A percentile compares a stretch with the other conserved stretches of the same genome.
These are phyloP conservation scores for Girardinichthys multiradiatus DNA, from an alignment of 2,113 vertebrate genomes.

Conservation along the genomic window DNA sequence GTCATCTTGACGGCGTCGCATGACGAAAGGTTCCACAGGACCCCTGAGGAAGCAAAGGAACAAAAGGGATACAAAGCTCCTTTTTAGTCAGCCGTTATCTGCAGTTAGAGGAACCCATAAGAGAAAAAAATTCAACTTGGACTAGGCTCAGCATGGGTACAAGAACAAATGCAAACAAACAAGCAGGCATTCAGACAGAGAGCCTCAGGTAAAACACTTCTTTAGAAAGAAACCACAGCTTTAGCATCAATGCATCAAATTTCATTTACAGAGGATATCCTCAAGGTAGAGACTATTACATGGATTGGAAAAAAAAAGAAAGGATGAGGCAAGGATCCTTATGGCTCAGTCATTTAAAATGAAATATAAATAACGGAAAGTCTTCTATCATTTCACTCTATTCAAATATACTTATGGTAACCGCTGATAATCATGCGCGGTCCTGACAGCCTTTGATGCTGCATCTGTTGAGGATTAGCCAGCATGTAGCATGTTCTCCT, in stretches of 20 bases:
- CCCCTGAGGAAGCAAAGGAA: conserved; percentile 77
- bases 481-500: conserved; percentile 65
- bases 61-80: background rate
- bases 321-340: conserved; percentile 13
- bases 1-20: conserved; percentile 97
- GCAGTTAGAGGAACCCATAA: conserved; percentile 29
- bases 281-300: conserved; percentile 25
- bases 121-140: background rate
- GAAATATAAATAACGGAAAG: conserved; percentile 47
- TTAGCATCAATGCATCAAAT: conserved; percentile 36
- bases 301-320: conserved; percentile 28
- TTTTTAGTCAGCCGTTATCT: conserved; percentile 56
- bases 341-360: conserved; percentile 47
- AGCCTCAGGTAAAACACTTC: background rate
- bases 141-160: conserved; percentile 28
- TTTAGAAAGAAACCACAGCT: conserved; percentile 23
- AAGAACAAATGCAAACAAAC: conserved; percentile 12
- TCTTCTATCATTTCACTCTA: conserved; percentile 41
- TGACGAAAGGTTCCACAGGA: conserved; percentile 98
- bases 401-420: conserved; percentile 55
- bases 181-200: background rate
- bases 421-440: conserved; percentile 42
- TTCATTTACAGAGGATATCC: conserved; percentile 39
- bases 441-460: conserved; percentile 57
- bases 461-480: conserved; percentile 70